A percentile compares a stretch with the other conserved stretches of the same genome.
Evolutionary conservation across 2,797 vertebrate species (phyloP).

Genomic region (Chelonia mydas): DNA sequence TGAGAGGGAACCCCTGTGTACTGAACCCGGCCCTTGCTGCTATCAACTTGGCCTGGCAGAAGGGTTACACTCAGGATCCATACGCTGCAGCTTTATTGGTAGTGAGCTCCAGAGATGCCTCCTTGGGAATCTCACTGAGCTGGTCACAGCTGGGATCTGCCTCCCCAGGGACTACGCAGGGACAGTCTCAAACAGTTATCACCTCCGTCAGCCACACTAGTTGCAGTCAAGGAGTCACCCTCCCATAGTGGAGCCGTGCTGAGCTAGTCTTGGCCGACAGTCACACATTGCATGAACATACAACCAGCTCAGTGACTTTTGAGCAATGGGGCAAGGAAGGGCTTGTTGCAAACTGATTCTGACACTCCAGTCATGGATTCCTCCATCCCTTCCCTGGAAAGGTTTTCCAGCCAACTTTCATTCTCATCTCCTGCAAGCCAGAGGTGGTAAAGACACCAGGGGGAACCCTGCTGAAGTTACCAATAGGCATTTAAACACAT

Average conservation of each 20-base stretch:
- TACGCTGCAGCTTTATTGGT: background rate
- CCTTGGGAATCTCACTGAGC: background rate
- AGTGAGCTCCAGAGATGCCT: background rate
- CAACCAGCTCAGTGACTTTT: too few species aligned
- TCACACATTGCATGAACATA: too few species aligned
- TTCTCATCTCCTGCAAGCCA: background rate
- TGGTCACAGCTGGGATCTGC: background rate
- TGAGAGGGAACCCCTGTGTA: too few species aligned
- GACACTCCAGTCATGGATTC: background rate
- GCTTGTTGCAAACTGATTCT: background rate
- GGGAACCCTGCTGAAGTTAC: background rate
- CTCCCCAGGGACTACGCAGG: too few species aligned
- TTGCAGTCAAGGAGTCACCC: too few species aligned
- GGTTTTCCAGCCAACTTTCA: background rate
- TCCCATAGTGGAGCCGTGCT: too few species aligned
- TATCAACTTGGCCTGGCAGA: too few species aligned
- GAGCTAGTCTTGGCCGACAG: too few species aligned
- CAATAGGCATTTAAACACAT: background rate
- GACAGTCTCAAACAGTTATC: background rate
- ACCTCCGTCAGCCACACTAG: too few species aligned
- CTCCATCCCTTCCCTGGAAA: background rate
- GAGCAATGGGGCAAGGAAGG: background rate
- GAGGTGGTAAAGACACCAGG: background rate
- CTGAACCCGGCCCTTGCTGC: too few species aligned
- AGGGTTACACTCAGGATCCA: too few species aligned